These are phyloP conservation scores for Erythrolamprus reginae DNA, from an alignment of 2,113 vertebrate species.

Conservation along the genomic window DNA sequence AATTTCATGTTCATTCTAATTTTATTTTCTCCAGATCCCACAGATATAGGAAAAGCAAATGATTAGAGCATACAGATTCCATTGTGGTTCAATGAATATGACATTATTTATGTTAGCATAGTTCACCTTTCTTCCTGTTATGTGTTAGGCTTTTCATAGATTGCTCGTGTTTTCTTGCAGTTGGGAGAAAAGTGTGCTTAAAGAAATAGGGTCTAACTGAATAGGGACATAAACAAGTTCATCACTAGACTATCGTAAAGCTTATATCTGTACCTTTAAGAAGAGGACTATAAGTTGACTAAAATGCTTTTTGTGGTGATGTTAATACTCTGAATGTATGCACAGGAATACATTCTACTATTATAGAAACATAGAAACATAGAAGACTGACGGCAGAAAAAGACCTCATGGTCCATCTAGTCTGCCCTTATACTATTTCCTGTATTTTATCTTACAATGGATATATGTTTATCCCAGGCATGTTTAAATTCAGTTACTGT, in stretches of 20 bases:
- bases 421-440: no score
- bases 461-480: no score
- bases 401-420: no score
- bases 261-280: conserved; percentile 29
- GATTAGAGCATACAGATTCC: conserved; percentile 26
- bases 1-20: neutral
- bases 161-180: conserved; percentile 47
- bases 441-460: no score
- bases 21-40: conserved; percentile 17
- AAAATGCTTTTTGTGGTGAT: conserved; percentile 1
- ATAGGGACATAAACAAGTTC: conserved; percentile 42
- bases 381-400: no score
- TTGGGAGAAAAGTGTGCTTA: conserved; percentile 37
- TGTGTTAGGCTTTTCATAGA: conserved; percentile 33
- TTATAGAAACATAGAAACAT: no score
- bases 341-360: conserved; percentile 22
- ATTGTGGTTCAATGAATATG: conserved; percentile 26
- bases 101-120: conserved; percentile 28
- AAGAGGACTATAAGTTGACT: neutral
- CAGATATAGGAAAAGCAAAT: conserved; percentile 1
- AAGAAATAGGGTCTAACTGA: conserved; percentile 39
- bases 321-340: conserved; percentile 13
- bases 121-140: neutral
- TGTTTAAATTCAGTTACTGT: no score
- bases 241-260: conserved; percentile 50